Conservation (phyloP, 2,113 vertebrate species). For the Oenanthe oenanthe region DNA sequence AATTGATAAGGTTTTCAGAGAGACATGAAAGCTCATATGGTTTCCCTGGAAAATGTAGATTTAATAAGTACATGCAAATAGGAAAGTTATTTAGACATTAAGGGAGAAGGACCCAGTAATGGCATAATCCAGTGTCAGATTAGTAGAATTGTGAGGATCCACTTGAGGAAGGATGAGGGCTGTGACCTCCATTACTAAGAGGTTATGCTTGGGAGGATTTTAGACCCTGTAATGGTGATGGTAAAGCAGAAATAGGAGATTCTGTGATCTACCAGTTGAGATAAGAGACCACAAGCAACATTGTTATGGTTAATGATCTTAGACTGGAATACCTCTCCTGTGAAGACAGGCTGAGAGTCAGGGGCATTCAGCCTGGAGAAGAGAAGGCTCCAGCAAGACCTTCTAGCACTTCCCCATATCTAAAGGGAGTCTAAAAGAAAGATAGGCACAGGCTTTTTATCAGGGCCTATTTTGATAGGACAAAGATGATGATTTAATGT, state of each 20-base stretch:
- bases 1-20: not conserved
- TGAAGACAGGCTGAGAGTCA: not conserved
- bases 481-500: not conserved
- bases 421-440: not conserved
- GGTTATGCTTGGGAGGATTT: not conserved
- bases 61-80: rapidly evolving
- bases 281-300: not conserved
- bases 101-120: not conserved
- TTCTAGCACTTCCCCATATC: not conserved
- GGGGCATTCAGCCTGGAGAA: not conserved
- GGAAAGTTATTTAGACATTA: not conserved
- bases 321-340: not conserved
- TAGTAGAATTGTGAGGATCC: not conserved
- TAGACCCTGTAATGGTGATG: not conserved
- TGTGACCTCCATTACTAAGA: not conserved
- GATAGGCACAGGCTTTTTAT: not conserved
- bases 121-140: not conserved
- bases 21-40: not conserved
- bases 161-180: not conserved
- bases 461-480: not conserved
- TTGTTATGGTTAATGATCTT: not conserved
- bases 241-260: not conserved
- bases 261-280: not conserved
- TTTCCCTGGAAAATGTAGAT: not conserved
- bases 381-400: not conserved